Conservation (phyloP, 37 sponge, comb jelly and placozoan genomes). For the Hexactinellida sp. region DNA sequence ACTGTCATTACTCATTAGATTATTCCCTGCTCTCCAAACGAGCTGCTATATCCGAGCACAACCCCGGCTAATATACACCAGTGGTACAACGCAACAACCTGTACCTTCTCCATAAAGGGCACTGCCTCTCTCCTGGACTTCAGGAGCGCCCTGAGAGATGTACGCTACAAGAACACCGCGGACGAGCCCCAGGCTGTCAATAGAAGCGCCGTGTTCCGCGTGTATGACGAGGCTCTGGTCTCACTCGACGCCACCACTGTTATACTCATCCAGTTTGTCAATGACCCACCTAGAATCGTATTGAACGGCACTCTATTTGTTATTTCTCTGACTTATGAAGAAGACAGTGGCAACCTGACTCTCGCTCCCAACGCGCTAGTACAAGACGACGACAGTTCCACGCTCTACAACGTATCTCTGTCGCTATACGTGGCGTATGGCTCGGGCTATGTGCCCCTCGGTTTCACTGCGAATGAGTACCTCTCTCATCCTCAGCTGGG, state of each 20-base stretch:
- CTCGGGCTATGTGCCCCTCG: background rate
- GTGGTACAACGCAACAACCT: background rate
- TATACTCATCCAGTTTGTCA: background rate
- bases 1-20: background rate
- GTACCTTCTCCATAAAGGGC: background rate
- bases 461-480: background rate
- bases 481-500: background rate
- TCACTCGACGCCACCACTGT: background rate
- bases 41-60: background rate
- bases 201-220: background rate
- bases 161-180: background rate
- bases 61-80: background rate
- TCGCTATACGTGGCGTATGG: background rate
- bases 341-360: background rate
- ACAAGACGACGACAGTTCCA: background rate
- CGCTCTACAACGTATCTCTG: background rate
- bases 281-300: background rate
- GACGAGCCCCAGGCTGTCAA: background rate
- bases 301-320: background rate
- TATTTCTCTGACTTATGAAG: background rate
- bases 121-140: background rate
- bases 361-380: background rate
- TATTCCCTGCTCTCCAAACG: background rate
- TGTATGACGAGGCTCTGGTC: background rate
- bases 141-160: background rate